Percentiles rank a stretch among this genome's conserved stretches.
phyloP scores from a whole-genome alignment of 2,888 invertebrate genomes.

The Adelognathus sp. region DNA sequence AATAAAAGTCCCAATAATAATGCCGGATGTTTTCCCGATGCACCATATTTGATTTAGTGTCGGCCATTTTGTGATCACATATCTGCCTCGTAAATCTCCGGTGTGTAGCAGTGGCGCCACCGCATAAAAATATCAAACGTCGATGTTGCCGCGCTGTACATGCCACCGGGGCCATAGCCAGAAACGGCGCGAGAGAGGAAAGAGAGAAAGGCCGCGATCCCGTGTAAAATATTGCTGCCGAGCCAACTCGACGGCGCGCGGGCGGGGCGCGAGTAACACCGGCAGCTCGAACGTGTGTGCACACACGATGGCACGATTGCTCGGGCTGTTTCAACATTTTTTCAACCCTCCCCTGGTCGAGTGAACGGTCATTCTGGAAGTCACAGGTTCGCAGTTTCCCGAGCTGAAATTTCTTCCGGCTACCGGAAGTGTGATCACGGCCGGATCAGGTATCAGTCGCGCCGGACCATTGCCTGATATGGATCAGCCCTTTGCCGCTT shows the following conservation, averaged over 20 bases:
- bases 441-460: too few species aligned
- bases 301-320: conserved; percentile 42
- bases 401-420: too few species aligned
- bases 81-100: conserved; percentile 81
- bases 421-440: too few species aligned
- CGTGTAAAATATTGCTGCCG: conserved; percentile 79
- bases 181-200: conserved; percentile 40
- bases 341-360: conserved; percentile 31
- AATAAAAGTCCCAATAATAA: conserved; percentile 82
- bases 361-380: too few species aligned
- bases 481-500: too few species aligned
- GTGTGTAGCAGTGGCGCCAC: conserved; percentile 73
- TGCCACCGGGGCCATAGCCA: not conserved
- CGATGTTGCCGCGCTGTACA: conserved; percentile 70
- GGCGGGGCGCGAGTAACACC: conserved; percentile 46
- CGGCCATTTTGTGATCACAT: conserved; percentile 81
- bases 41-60: conserved; percentile 81
- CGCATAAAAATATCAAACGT: conserved; percentile 81
- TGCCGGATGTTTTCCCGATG: conserved; percentile 81
- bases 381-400: too few species aligned
- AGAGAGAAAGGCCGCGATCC: conserved; percentile 70
- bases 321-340: conserved; percentile 49
- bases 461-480: too few species aligned
- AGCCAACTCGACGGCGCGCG: conserved; percentile 66
- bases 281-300: conserved; percentile 43